Conservation (phyloP, 2,888 invertebrate genomes). For the Apotomis betuletana region DNA sequence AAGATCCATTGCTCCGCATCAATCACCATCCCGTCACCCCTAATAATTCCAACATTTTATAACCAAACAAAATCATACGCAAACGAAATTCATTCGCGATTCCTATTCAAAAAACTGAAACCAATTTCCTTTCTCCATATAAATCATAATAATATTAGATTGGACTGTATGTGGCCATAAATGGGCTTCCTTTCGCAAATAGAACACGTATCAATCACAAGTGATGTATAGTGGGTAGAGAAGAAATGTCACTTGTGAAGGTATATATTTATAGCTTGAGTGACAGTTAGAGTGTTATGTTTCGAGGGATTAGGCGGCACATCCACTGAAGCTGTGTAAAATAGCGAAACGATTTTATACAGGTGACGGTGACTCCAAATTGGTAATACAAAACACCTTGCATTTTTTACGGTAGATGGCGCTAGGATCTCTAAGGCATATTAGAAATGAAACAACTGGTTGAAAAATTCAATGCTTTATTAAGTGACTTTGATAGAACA, state of each 20-base stretch:
- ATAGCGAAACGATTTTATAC: no score
- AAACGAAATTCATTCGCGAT: slow-evolving; percentile 9
- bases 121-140: slow-evolving; percentile 32
- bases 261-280: neutral
- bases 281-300: no score
- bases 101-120: slow-evolving; percentile 28
- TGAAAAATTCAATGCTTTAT: no score
- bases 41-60: neutral
- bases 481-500: no score
- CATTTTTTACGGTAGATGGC: no score
- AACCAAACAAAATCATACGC: slow-evolving; percentile 1
- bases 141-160: slow-evolving; percentile 37
- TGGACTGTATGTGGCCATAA: slow-evolving; percentile 25
- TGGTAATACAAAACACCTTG: no score
- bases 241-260: slow-evolving; percentile 11
- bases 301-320: no score
- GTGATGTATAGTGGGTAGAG: slow-evolving; percentile 29
- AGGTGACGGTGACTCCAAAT: no score
- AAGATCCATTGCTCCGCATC: neutral
- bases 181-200: slow-evolving; percentile 18
- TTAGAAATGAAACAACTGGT: no score
- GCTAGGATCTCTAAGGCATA: no score
- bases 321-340: no score
- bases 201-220: slow-evolving; percentile 30
- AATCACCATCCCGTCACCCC: slow-evolving; percentile 2